Percentiles rank a stretch among this genome's conserved stretches.
phyloP scores from a whole-genome alignment of 2,888 invertebrate species.

The Ophion ventricosus region DNA sequence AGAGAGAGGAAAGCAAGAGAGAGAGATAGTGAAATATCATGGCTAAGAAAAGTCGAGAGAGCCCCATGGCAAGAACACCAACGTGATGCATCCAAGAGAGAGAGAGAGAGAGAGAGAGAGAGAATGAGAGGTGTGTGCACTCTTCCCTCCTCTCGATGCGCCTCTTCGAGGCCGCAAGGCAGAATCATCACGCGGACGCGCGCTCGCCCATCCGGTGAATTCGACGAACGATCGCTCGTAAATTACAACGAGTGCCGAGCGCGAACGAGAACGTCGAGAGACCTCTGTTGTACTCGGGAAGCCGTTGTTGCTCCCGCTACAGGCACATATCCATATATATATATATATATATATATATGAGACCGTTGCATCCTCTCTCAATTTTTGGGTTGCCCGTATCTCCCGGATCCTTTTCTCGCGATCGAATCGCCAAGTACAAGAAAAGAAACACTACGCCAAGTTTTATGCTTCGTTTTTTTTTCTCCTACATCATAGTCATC shows the following conservation, averaged over 20 bases:
- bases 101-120: constrained; percentile 28
- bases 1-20: too few relatives aligned
- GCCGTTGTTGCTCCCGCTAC: constrained; percentile 42
- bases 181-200: constrained; percentile 71
- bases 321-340: constrained; percentile 23
- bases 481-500: constrained; percentile 2
- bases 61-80: too few relatives aligned
- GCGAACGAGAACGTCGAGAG: constrained; percentile 60
- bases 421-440: constrained; percentile 47
- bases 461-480: constrained; percentile 7
- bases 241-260: constrained; percentile 72
- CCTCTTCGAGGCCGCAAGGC: constrained; percentile 71
- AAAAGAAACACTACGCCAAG: constrained; percentile 9
- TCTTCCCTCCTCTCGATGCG: constrained; percentile 41
- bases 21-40: too few relatives aligned
- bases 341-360: constrained; percentile 35
- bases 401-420: background rate
- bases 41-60: too few relatives aligned
- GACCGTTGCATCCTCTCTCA: constrained; percentile 1
- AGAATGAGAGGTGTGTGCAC: constrained; percentile 66
- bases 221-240: constrained; percentile 78
- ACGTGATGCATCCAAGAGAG: too few relatives aligned
- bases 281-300: constrained; percentile 37
- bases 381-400: constrained; percentile 27
- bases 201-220: constrained; percentile 71